Conservation (phyloP, 1,140 invertebrate species). For the Megalonaias nervosa region DNA sequence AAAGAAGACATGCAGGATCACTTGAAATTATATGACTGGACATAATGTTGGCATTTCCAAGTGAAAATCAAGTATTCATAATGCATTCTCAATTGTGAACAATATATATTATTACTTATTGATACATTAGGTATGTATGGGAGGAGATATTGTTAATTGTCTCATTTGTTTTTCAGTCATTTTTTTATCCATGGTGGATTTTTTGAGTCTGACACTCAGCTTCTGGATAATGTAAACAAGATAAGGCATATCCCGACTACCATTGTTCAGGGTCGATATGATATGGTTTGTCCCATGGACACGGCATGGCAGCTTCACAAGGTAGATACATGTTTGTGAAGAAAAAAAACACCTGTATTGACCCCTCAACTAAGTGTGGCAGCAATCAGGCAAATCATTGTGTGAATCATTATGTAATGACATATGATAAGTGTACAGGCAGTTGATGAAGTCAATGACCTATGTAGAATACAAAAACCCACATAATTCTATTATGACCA, state of each 20-base stretch:
- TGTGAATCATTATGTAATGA: too few species aligned
- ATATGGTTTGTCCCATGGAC: slow-evolving; percentile 65
- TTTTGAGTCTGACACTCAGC: slow-evolving; percentile 55
- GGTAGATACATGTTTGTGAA: slow-evolving; percentile 33
- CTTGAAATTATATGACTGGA: too few species aligned
- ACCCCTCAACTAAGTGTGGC: too few species aligned
- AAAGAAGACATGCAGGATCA: too few species aligned
- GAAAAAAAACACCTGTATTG: too few species aligned
- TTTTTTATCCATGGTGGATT: slow-evolving; percentile 69
- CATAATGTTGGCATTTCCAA: too few species aligned
- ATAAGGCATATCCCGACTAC: slow-evolving; percentile 66
- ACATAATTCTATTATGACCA: too few species aligned
- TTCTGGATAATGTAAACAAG: slow-evolving; percentile 65
- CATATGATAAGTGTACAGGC: too few species aligned
- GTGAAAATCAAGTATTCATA: background rate
- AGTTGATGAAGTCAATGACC: too few species aligned
- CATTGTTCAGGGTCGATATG: slow-evolving; percentile 69
- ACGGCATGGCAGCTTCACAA: slow-evolving; percentile 69
- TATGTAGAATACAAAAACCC: too few species aligned
- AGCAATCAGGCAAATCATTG: too few species aligned
- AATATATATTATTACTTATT: background rate
- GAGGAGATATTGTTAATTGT: background rate
- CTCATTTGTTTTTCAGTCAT: slow-evolving; percentile 50
- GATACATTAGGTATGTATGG: background rate
- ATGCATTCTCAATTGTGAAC: background rate